Conservation (phyloP, 2,797 vertebrate genomes). For the Propithecus deckenii region DNA sequence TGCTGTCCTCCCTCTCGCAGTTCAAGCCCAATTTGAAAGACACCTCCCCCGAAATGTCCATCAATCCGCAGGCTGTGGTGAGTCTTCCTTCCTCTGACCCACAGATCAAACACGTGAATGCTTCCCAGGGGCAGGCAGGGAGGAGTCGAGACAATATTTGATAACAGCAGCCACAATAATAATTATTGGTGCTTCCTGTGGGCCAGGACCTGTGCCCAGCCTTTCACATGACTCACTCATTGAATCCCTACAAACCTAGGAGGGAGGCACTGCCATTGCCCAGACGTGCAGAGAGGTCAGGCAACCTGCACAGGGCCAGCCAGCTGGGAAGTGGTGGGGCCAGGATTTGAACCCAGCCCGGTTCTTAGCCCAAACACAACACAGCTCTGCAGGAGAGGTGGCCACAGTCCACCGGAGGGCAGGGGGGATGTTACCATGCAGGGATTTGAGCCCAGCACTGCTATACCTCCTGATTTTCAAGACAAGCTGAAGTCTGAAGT, state of each 20-base stretch:
- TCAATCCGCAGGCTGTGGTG: background rate
- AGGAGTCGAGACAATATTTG: background rate
- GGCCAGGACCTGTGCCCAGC: background rate
- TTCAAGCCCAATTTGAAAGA: background rate
- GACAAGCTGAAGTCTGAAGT: background rate
- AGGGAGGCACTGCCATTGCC: background rate
- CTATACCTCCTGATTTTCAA: background rate
- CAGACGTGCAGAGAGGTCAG: background rate
- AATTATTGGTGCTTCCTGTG: background rate
- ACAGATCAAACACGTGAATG: background rate
- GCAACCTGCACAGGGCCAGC: background rate
- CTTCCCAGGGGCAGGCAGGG: background rate
- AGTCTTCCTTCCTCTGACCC: background rate
- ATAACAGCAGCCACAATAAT: background rate
- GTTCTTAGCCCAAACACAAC: background rate
- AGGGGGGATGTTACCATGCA: background rate
- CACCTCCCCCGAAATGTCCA: background rate
- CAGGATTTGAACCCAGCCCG: background rate
- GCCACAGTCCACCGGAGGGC: fast-evolving
- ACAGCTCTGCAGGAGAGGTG: background rate
- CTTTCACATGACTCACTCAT: background rate
- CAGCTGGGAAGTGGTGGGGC: background rate
- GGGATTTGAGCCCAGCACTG: background rate
- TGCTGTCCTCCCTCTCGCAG: background rate
- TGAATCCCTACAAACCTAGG: background rate